Base-by-base conservation (phyloP, 1,140 invertebrate species). In the Drosophila saltans region DNA sequence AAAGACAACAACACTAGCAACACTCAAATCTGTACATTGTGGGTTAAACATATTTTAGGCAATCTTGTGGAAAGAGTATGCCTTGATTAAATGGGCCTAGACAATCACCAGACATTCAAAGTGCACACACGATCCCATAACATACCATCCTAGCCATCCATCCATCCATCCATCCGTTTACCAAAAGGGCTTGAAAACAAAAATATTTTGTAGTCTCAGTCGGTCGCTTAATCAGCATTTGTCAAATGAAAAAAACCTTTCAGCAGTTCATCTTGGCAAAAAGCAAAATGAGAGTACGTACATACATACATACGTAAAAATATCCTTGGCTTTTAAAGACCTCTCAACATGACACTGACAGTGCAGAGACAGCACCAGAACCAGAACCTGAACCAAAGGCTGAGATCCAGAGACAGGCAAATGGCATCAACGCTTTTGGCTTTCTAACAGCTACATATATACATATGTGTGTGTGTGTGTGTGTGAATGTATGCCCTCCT, bases 181-280 rank as follows among this genome's bases (percentile, higher is more conserved):
- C 21, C 64, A 63, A 8, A 10, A 10, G 6, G 36, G 52, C 66
- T 36, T 55, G 30, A 45, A 28, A 60, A 57, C 40, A 63, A 69
- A 63, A 69, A 77, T 77, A 77, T 77, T 77, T 76, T 57, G 28
- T 40, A 56, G 36, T 67, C 74, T 78, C 69, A 80, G 79, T 70
- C 79, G 58, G 80, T 66, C 65, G 79, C 79, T 78, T 81, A 73
- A 81, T 81, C 79, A 81, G 79, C 80, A 81, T 77, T 77, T 77
- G 74, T 77, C 74, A 77, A 77, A 77, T 70, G 74, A 77, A 77
- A 77, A 69, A 76, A 77, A 77, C 74, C 74, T 77, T 77, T 77
- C 74, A 70, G 16, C 73, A 75, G 65, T 36, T 61, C 33, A 41
- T 59, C 57, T 24, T 39, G 57, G 11, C 57, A 59, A 28, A 59